These are phyloP conservation scores for Drosophila falleni DNA, from an alignment of 2,888 invertebrate genomes.

Conservation along the genomic window DNA sequence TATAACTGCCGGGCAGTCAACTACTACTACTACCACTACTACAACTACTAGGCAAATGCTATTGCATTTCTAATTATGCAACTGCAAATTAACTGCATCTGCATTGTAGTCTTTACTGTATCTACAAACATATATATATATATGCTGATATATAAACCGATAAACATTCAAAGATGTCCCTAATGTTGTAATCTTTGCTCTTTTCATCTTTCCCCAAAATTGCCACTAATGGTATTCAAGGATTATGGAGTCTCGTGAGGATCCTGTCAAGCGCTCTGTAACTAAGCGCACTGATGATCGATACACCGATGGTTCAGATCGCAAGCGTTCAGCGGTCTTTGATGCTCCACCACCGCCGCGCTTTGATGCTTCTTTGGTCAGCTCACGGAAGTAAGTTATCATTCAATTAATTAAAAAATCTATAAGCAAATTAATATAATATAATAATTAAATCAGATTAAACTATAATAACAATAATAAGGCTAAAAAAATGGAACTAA, in stretches of 20 bases:
- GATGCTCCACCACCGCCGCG: conserved; percentile 86
- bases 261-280: conserved; percentile 83
- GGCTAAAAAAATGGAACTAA: no score
- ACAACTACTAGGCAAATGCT: conserved; percentile 46
- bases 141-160: conserved; percentile 2
- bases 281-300: conserved; percentile 85
- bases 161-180: conserved; percentile 9
- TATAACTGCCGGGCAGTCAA: conserved; percentile 42
- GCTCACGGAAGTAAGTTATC: conserved; percentile 81
- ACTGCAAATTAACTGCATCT: conserved; percentile 52
- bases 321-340: conserved; percentile 83
- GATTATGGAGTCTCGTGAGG: conserved; percentile 85
- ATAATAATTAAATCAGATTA: no score
- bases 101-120: conserved; percentile 60
- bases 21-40: conserved; percentile 1
- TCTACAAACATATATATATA: conserved; percentile 27
- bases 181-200: conserved; percentile 48
- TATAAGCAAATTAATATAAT: no score
- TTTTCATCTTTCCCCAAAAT: conserved; percentile 62
- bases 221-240: conserved; percentile 59
- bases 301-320: conserved; percentile 81
- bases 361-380: conserved; percentile 83
- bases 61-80: conserved; percentile 58
- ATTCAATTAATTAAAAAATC: neutral
- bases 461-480: no score